Base-by-base conservation (phyloP, 1,140 invertebrate genomes). In the Centruroides vittatus region DNA sequence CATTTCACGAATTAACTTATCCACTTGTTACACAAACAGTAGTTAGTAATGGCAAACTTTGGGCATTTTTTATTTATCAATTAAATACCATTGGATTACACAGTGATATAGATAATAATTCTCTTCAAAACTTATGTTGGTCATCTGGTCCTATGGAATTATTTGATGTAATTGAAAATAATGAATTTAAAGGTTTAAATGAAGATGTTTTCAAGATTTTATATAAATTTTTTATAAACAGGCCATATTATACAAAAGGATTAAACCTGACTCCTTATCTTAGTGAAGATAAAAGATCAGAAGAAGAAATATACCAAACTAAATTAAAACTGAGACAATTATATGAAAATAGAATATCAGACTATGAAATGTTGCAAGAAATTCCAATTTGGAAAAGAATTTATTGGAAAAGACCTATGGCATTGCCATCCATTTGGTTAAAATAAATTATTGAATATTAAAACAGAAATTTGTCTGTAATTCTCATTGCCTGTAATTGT, bases 31-130 rank as follows among this genome's bases (percentile, higher is more conserved):
- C 84, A 46, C 92, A 95, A 80, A 85, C 83, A 4, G 74, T 94
- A 54, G 78, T 93, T 36, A 89, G 88, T 3, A 85, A 95, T 78
- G 91, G 91, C 0, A 80, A 86, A 66, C 70, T 79, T 0, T 92
- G 86, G 81, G 84, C 83, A 3, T 90, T 95, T 65, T 88, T 82
- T 70, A 77, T 82, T 7, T 95, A 94, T 71, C 93, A 96, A 74
- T 70, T 95, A 36, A 96, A 96, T 71, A 94, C 90, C 3, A 80
- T 84, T 51, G 68, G 82, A 10, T 67, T 90, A 56, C 78, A 85
- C 67, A 73, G 74, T 61, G 64, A 82, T 66, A 69, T 80, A 35
- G 73, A 80, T 51, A 73, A 74, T 35, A 92, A 91, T 76, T 74
- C 78, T 0, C 79, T 80, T 64, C 75, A 80, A 47, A 96, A 96